Conservation (phyloP, 2,888 invertebrate genomes). For the Andrena marginata region DNA sequence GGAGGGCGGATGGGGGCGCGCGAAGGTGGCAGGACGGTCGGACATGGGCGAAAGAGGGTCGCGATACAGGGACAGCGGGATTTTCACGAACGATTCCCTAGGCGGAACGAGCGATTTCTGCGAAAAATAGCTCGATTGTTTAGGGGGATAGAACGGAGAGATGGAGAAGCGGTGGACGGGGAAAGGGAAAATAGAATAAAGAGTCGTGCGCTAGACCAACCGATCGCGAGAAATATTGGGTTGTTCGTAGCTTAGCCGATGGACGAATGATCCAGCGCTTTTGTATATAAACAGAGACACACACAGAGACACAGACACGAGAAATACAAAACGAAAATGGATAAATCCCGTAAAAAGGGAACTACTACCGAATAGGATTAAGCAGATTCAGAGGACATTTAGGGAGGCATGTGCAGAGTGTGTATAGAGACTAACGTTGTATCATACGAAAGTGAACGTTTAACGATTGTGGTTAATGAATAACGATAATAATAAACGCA, state of each 20-base stretch:
- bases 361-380: constrained; percentile 64
- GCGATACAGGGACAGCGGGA: constrained; percentile 9
- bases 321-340: constrained; percentile 13
- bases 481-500: constrained; percentile 83
- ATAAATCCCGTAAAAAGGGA: constrained; percentile 39
- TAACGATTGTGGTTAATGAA: constrained; percentile 81
- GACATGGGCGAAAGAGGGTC: neutral
- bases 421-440: constrained; percentile 81
- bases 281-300: constrained; percentile 80
- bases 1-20: constrained; percentile 23
- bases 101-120: constrained; percentile 40
- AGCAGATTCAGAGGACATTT: constrained; percentile 62
- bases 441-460: constrained; percentile 78
- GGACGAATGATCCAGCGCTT: constrained; percentile 79
- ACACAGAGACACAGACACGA: constrained; percentile 57
- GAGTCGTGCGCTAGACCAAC: constrained; percentile 59
- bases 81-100: constrained; percentile 2
- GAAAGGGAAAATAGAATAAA: constrained; percentile 35
- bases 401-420: constrained; percentile 70
- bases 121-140: constrained; percentile 40
- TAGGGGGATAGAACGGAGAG: constrained; percentile 7
- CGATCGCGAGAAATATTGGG: constrained; percentile 68
- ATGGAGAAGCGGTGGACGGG: neutral
- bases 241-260: constrained; percentile 75
- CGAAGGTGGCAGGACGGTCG: constrained; percentile 41